A percentile compares a stretch with the other conserved stretches of the same genome.
These are phyloP conservation scores for Microcebus lehilahytsara DNA, from an alignment of 2,113 vertebrate genomes.

Conservation along the genomic window DNA sequence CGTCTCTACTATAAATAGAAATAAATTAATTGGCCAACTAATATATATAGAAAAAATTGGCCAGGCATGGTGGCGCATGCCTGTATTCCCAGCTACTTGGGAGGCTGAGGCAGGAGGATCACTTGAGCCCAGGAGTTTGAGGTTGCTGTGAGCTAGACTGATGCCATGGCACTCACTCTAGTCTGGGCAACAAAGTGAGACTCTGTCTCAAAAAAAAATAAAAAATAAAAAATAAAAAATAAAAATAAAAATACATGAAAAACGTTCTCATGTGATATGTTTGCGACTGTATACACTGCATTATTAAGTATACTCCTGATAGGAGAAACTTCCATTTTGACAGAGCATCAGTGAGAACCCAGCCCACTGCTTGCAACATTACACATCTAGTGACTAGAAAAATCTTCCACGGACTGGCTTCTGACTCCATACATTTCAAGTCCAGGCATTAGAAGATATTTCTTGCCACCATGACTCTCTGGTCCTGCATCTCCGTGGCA, in stretches of 20 bases:
- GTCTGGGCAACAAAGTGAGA: no score
- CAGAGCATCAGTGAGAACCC: not conserved
- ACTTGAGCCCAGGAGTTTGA: no score
- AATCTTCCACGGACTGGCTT: not conserved
- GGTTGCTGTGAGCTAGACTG: no score
- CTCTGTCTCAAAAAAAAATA: no score
- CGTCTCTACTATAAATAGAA: no score
- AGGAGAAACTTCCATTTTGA: not conserved
- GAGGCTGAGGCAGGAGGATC: no score
- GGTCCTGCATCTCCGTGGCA: not conserved
- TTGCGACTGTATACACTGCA: not conserved
- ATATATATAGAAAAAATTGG: no score
- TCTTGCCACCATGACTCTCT: not conserved
- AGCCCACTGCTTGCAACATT: not conserved
- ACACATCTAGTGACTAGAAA: not conserved
- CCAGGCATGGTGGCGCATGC: no score
- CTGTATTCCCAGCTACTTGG: no score
- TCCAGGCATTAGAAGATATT: not conserved
- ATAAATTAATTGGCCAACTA: no score
- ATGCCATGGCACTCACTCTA: no score
- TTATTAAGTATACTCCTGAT: not conserved
- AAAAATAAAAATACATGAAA: not conserved
- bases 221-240: no score
- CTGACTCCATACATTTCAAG: not conserved
- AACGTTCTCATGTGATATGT: not conserved